Evolutionary conservation across 2,888 invertebrate genomes (phyloP).

Genomic region (Macropis europaea): DNA sequence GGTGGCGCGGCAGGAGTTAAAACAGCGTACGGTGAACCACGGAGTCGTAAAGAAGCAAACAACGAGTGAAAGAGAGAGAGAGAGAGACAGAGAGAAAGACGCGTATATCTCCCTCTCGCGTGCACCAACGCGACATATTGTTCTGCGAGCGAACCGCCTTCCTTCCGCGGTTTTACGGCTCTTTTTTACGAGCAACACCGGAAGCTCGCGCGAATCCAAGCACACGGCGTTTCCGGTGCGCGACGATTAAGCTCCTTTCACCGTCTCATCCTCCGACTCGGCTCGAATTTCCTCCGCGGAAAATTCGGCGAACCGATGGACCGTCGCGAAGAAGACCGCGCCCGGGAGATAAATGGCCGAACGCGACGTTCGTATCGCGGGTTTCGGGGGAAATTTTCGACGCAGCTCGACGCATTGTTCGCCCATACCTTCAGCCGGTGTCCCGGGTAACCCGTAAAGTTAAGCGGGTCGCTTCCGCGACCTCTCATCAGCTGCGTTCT

Average conservation of each 20-base stretch:
- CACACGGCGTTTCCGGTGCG: neutral
- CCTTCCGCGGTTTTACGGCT: constrained; percentile 1
- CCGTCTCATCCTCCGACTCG: neutral
- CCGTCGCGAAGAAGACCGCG: too few relatives aligned
- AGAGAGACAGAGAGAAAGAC: neutral
- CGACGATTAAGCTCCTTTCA: neutral
- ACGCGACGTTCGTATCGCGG: neutral
- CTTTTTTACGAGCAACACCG: neutral
- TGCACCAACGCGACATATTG: constrained; percentile 11
- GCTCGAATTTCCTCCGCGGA: neutral
- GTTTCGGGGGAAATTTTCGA: constrained; percentile 1
- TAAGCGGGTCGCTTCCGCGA: neutral
- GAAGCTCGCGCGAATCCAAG: neutral
- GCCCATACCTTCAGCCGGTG: neutral
- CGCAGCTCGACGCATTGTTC: neutral
- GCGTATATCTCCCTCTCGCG: neutral
- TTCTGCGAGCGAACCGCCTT: constrained; percentile 3
- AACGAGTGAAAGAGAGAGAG: too few relatives aligned
- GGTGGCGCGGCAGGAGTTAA: neutral
- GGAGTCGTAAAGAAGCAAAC: neutral
- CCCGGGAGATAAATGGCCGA: neutral
- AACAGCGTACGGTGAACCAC: neutral
- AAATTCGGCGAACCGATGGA: neutral
- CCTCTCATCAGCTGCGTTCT: neutral
- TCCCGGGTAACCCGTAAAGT: neutral